These are phyloP conservation scores for Phocides pigmalion DNA, from an alignment of 1,140 invertebrate species.

Conservation along the genomic window DNA sequence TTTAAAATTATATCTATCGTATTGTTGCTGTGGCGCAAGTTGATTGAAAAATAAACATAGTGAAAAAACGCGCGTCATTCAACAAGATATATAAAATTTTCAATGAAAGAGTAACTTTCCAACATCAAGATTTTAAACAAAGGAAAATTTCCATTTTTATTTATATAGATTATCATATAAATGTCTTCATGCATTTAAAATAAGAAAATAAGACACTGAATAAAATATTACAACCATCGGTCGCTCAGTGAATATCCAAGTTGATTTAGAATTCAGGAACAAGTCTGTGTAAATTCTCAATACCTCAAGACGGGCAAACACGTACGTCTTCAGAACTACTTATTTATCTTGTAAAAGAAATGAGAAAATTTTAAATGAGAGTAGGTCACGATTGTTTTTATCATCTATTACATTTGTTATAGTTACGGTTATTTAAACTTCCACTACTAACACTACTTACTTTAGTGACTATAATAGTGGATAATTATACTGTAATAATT, in stretches of 20 bases:
- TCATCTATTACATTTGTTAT: no score
- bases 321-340: constrained; percentile 15
- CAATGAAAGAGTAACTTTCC: no score
- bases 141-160: not conserved
- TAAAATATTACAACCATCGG: not conserved
- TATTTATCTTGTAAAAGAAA: not conserved
- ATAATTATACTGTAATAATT: no score
- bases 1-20: no score
- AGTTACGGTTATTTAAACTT: no score
- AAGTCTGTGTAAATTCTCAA: not conserved
- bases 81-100: no score
- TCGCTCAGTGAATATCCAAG: constrained; percentile 1
- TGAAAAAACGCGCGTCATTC: no score
- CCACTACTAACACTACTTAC: no score
- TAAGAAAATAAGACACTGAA: not conserved
- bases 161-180: not conserved
- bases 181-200: not conserved
- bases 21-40: no score
- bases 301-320: not conserved
- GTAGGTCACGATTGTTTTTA: not conserved
- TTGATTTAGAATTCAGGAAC: constrained; percentile 9
- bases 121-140: no score
- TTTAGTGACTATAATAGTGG: no score
- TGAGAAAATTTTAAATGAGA: not conserved
- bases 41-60: no score